phyloP scores from a whole-genome alignment of 2,113 vertebrate species.

The Carassius auratus region DNA sequence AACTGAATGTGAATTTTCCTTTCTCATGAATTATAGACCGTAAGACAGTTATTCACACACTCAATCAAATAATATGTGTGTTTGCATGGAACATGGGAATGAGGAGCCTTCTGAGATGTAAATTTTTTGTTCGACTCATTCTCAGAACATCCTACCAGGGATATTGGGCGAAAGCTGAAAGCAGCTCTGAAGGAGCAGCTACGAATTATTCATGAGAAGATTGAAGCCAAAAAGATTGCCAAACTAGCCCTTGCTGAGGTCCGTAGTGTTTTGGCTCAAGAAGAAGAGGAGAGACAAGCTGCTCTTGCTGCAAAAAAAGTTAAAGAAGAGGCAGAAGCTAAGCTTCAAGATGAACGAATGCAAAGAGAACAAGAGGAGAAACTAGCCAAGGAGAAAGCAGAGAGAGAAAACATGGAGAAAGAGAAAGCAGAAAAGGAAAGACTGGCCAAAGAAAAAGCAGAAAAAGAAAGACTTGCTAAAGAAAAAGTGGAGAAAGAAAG shows the following conservation, averaged over 20 bases:
- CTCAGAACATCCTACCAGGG: constrained; percentile 61
- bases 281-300: constrained; percentile 63
- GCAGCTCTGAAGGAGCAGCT: constrained; percentile 81
- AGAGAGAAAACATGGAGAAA: constrained; percentile 72
- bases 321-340: constrained; percentile 48
- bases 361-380: constrained; percentile 38
- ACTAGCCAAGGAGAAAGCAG: constrained; percentile 23
- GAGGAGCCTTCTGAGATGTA: not conserved
- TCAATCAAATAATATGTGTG: not conserved
- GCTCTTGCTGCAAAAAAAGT: constrained; percentile 57
- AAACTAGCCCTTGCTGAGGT: constrained; percentile 70
- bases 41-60: not conserved
- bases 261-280: constrained; percentile 62
- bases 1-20: not conserved
- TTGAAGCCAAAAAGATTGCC: constrained; percentile 76
- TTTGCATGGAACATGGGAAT: constrained; percentile 35
- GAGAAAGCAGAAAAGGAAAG: constrained; percentile 69
- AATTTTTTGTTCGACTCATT: constrained; percentile 37
- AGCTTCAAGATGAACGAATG: constrained; percentile 40
- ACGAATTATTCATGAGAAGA: constrained; percentile 71
- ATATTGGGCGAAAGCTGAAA: constrained; percentile 73
- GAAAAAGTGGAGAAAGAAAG: not conserved
- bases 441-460: not conserved
- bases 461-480: not conserved
- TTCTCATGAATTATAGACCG: not conserved